Evolutionary conservation across 1,140 invertebrate species (phyloP), one percentile per base, ranked within the genome.

Genomic region (Hirudo medicinalis): DNA sequence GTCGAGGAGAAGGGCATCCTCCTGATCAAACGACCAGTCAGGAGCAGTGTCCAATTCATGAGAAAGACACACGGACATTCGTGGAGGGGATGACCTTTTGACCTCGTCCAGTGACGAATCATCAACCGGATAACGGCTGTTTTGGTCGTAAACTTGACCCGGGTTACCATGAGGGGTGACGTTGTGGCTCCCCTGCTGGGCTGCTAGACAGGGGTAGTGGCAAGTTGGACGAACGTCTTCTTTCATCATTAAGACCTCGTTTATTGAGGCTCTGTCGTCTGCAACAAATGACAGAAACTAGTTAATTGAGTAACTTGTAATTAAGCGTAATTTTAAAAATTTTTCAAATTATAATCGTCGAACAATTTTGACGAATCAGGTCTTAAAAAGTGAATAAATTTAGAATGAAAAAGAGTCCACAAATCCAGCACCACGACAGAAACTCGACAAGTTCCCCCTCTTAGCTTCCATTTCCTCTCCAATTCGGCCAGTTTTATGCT

Each of bases 11-110:
- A 63, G 22, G 57, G 22, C 57, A 63, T 63, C 57, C 29, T 63
- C 57, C 22, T 63, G 57, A 32, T 63, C 57, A n/a, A 63, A 63
- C 29, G 57, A 63, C 57, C 57, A 63, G 19, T 63, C 57, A 63
- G 57, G 57, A 32, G 57, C 57, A 32, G 22, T 32, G 57, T 63
- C 57, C 22, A 25, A 20, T 63, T 63, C 57, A 20, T 63, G 57
- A n/a, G 57, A 63, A 63, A 63, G 57, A 63, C 57, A 63, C 11
- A 63, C 57, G 29, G 57, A 49, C 43, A 49, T 49, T 5, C 43
- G 43, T 49, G 4, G 15, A 49, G 43, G 43, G 43, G 43, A 17
- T 49, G 43, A 49, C 9, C 43, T 25, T 63, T 22, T 32, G 29
- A 63, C 6, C 29, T 22, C 57, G 29, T 32, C 29, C 19, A 13